These are phyloP conservation scores for Lanius ludovicianus DNA, from an alignment of 2,113 vertebrate species.

Conservation along the genomic window DNA sequence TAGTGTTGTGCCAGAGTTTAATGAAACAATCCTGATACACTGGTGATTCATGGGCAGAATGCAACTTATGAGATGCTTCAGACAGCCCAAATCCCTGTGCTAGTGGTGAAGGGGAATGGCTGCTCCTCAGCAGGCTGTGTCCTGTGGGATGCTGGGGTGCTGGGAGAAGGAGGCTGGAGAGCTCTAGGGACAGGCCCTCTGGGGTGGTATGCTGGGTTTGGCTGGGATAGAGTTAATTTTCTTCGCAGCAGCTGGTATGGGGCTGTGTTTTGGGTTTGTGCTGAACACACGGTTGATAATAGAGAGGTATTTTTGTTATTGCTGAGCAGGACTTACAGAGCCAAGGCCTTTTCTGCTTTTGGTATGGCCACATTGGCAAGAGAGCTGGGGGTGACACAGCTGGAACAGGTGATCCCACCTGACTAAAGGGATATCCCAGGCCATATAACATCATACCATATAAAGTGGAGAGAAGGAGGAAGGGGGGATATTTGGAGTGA, in stretches of 20 bases:
- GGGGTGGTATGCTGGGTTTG: background rate
- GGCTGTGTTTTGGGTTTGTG: background rate
- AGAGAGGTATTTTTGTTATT: background rate
- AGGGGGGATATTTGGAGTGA: no score
- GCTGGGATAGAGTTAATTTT: background rate
- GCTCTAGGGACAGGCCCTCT: fast-evolving
- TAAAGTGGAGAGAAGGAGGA: background rate
- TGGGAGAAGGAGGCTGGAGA: background rate
- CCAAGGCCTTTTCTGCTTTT: background rate
- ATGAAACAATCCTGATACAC: background rate
- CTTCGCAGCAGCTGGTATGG: background rate
- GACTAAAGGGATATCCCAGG: background rate
- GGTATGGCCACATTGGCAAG: fast-evolving
- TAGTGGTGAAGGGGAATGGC: fast-evolving
- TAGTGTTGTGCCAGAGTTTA: background rate
- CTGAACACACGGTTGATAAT: fast-evolving
- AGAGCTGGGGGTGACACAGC: no score
- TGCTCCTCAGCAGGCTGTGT: background rate
- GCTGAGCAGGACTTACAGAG: background rate
- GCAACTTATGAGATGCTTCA: background rate
- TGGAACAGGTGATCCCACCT: background rate
- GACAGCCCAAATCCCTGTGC: background rate
- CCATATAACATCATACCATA: background rate
- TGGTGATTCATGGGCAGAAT: background rate
- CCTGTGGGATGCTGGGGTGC: fast-evolving